Percentiles rank a stretch among this genome's conserved stretches.
Conservation (phyloP, 2,113 vertebrate genomes). For the Crocuta crocuta region DNA sequence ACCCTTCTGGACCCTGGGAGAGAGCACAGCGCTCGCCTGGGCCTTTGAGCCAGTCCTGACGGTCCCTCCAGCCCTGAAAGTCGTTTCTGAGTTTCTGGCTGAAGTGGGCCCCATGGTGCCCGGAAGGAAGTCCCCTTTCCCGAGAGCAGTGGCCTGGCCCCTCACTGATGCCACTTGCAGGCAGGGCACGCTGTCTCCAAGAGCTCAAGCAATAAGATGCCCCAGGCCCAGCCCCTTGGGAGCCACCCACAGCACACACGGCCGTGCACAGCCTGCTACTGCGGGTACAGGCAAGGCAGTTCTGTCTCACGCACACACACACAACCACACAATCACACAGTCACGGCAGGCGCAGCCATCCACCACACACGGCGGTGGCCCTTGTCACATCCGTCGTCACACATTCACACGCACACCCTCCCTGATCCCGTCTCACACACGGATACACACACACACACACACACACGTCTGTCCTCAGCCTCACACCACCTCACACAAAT, state of each 20-base stretch:
- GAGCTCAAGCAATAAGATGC: neutral
- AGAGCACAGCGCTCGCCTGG: neutral
- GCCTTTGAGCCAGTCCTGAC: neutral
- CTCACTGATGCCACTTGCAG: neutral
- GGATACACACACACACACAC: too few relatives aligned
- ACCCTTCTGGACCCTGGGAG: fast-evolving
- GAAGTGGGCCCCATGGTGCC: neutral
- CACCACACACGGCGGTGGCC: too few relatives aligned
- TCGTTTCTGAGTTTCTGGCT: neutral
- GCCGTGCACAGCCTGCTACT: neutral
- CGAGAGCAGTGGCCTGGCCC: neutral
- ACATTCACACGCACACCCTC: neutral
- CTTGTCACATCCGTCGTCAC: too few relatives aligned
- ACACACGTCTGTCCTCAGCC: neutral
- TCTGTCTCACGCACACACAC: neutral
- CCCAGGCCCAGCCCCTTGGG: neutral
- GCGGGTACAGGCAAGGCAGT: fast-evolving
- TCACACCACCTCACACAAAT: neutral
- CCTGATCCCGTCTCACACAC: neutral
- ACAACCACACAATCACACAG: neutral
- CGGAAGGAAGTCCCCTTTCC: neutral
- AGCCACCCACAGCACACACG: neutral
- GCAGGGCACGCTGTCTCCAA: neutral
- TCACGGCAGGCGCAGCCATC: neutral
- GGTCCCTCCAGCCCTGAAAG: fast-evolving